Evolutionary conservation across 2,797 vertebrate species (phyloP), one percentile per base, ranked within the genome.

Genomic region (Bradypodion pumilum): DNA sequence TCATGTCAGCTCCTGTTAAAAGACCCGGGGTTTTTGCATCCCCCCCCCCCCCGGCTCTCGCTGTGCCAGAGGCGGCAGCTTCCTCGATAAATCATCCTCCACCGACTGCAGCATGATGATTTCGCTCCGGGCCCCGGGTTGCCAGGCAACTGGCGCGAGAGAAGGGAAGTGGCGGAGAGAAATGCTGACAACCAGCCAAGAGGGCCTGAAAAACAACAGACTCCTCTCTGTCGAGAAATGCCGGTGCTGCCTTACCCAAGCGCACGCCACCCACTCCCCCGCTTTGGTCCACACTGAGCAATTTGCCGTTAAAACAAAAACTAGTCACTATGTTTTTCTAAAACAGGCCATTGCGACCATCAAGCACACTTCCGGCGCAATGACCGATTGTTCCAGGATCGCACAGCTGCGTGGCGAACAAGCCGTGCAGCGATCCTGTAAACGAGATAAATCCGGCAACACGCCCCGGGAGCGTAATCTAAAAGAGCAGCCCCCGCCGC

Each of bases 31-130:
- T 69, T 42, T 97, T 97, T 96, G 97, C 96, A 96, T n/a, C n/a
- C n/a, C n/a, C n/a, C n/a, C n/a, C n/a, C 96, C 97, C 97, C 96
- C 94, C 86, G n/a, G n/a, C n/a, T n/a, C 96, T 97, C 96, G 92
- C 96, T 90, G 92, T 93, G 95, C 96, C 96, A 93, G 95, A n/a
- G n/a, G 96, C 96, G 93, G 85, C 81, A 95, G 96, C 96, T 96
- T 95, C 90, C 92, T 96, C 96, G 96, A 98, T 98, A 98, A 98
- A 98, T 99, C 98, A 98, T 95, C 97, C 96, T 89, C 96, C 96
- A 96, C 96, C 97, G 96, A 94, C 88, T 93, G 96, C 94, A 95
- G 93, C 91, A 97, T 37, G 29, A 65, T 32, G 27, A 65, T 32
- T 56, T 95, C 96, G 97, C 97, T 97, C 97, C 92, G 94, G 94